These are phyloP conservation scores for Tachycineta bicolor DNA, from an alignment of 2,113 vertebrate genomes.

Conservation along the genomic window DNA sequence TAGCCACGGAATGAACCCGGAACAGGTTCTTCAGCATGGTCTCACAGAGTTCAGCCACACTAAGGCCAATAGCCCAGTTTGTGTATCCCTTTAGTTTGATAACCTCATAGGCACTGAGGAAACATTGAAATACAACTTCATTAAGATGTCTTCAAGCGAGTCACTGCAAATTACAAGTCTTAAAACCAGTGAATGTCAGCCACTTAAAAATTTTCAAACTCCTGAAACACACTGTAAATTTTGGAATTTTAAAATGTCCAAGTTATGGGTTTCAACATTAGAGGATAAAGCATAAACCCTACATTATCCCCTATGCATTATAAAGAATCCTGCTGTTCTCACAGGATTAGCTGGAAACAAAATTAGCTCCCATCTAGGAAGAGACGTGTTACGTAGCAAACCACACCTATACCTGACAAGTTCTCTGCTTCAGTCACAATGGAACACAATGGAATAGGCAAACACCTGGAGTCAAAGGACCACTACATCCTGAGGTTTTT, in stretches of 20 bases:
- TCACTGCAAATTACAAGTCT: background rate
- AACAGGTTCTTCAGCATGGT: conserved; percentile 90
- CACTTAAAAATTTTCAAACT: background rate
- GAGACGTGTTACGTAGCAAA: background rate
- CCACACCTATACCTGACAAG: background rate
- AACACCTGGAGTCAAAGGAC: background rate
- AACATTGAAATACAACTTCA: background rate
- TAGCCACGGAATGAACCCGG: conserved; percentile 91
- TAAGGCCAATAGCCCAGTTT: conserved; percentile 98
- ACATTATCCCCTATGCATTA: background rate
- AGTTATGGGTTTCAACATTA: background rate
- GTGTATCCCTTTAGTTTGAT: conserved; percentile 98
- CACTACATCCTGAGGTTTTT: background rate
- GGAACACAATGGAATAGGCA: background rate
- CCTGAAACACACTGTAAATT: background rate
- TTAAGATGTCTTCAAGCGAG: background rate
- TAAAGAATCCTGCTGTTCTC: background rate
- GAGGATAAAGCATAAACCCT: background rate
- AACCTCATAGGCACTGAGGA: conserved; percentile 91
- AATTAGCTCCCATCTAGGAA: background rate
- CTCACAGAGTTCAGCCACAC: conserved; percentile 92
- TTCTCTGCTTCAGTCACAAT: background rate
- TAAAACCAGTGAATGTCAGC: background rate
- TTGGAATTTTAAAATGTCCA: background rate
- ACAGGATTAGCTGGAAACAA: background rate